A percentile compares a stretch with the other conserved stretches of the same genome.
These are phyloP conservation scores for Laticauda colubrina DNA, from an alignment of 2,113 vertebrate species.

Conservation along the genomic window DNA sequence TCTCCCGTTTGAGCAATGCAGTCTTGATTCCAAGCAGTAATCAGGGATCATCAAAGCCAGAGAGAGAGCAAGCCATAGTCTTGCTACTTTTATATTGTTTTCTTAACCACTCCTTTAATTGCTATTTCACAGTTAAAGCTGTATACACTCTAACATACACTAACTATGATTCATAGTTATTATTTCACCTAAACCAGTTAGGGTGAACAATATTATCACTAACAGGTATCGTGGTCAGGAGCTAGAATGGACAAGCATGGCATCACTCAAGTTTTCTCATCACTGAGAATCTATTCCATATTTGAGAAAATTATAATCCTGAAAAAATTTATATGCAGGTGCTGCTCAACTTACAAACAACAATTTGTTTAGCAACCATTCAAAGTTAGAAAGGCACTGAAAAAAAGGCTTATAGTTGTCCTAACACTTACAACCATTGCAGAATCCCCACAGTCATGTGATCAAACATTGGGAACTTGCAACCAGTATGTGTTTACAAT, in stretches of 20 bases:
- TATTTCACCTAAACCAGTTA: too few species aligned
- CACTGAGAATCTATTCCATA: not conserved
- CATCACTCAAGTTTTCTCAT: not conserved
- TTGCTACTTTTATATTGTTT: too few species aligned
- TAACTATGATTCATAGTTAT: too few species aligned
- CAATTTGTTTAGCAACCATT: not conserved
- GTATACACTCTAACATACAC: too few species aligned
- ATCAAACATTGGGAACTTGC: not conserved
- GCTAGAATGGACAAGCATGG: not conserved
- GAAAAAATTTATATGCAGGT: not conserved
- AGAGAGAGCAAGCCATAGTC: too few species aligned
- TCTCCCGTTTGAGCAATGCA: too few species aligned
- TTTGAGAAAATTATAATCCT: not conserved
- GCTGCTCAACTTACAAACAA: not conserved
- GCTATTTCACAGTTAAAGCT: too few species aligned
- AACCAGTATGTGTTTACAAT: not conserved
- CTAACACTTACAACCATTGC: not conserved
- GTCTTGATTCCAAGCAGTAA: too few species aligned
- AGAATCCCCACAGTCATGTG: not conserved
- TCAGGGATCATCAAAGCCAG: too few species aligned
- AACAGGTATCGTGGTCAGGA: not conserved
- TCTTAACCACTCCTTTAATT: too few species aligned
- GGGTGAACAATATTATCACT: too few species aligned
- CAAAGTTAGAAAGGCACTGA: not conserved
- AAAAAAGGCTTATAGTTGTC: not conserved